phyloP scores from a whole-genome alignment of 2,797 vertebrate species.

The Paguma larvata region DNA sequence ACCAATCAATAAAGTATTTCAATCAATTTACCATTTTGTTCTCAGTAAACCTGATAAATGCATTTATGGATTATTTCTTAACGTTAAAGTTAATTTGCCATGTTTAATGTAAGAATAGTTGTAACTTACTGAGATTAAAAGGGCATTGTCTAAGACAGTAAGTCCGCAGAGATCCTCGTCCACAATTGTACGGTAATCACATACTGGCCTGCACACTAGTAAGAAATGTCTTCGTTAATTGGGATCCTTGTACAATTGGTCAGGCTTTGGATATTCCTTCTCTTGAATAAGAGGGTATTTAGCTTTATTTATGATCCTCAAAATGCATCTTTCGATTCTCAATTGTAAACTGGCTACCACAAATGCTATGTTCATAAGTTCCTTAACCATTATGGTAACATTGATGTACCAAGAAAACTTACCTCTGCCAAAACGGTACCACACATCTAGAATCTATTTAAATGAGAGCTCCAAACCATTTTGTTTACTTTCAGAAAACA shows the following conservation, averaged over 20 bases:
- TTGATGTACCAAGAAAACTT: conserved; percentile 78
- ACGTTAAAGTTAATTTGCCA: conserved; percentile 22
- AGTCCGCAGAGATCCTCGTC: conserved; percentile 80
- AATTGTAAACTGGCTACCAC: conserved; percentile 85
- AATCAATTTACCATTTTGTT: neutral
- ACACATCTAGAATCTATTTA: conserved; percentile 84
- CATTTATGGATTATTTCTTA: neutral
- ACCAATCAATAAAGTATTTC: neutral
- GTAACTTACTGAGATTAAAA: conserved; percentile 72
- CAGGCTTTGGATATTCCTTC: conserved; percentile 81
- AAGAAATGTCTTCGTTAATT: conserved; percentile 85
- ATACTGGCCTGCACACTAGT: conserved; percentile 79
- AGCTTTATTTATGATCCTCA: conserved; percentile 89
- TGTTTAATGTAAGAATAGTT: conserved; percentile 57
- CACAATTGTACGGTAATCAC: conserved; percentile 83
- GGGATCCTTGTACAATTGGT: conserved; percentile 86
- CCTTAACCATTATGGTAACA: conserved; percentile 81
- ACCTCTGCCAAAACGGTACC: conserved; percentile 82
- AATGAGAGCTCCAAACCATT: conserved; percentile 75
- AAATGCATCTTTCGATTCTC: conserved; percentile 87
- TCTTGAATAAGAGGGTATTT: conserved; percentile 83
- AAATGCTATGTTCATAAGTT: conserved; percentile 84
- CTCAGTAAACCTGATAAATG: neutral
- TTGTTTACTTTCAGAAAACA: conserved; percentile 83
- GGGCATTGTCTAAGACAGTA: conserved; percentile 72